phyloP scores from a whole-genome alignment of 2,113 vertebrate genomes.

The Coracopsis vasa region DNA sequence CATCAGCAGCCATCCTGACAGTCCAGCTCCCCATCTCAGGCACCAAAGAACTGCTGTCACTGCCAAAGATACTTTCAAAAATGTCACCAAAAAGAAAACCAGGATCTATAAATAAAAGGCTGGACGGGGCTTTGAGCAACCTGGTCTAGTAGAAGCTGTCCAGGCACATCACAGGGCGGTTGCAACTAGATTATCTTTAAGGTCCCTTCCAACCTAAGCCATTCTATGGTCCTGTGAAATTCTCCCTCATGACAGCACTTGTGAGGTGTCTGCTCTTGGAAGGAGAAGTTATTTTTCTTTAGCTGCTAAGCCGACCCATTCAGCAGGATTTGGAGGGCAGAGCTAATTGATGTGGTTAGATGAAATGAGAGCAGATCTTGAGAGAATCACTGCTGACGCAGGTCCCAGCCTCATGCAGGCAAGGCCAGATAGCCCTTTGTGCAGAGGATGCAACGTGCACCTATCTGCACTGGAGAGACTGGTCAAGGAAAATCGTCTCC shows the following conservation, averaged over 20 bases:
- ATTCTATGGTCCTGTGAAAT: neutral
- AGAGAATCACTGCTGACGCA: neutral
- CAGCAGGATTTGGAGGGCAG: neutral
- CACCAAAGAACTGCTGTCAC: neutral
- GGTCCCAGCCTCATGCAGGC: neutral
- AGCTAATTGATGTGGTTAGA: neutral
- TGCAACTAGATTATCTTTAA: neutral
- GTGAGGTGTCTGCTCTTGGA: neutral
- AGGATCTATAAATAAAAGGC: neutral
- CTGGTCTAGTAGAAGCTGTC: neutral
- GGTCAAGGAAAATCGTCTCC: neutral
- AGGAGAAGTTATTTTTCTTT: neutral
- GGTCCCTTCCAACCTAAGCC: neutral
- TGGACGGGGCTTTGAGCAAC: neutral
- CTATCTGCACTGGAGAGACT: neutral
- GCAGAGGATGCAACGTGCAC: neutral
- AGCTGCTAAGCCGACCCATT: neutral
- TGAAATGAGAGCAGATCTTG: neutral
- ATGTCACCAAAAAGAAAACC: neutral
- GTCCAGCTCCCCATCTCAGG: neutral
- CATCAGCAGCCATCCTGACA: rapidly evolving
- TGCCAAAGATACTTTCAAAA: neutral
- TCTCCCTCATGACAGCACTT: neutral
- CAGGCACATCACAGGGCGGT: neutral
- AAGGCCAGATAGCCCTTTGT: neutral